Evolutionary conservation across 2,888 invertebrate genomes (phyloP).

Genomic region (Stegana nigrithorax): DNA sequence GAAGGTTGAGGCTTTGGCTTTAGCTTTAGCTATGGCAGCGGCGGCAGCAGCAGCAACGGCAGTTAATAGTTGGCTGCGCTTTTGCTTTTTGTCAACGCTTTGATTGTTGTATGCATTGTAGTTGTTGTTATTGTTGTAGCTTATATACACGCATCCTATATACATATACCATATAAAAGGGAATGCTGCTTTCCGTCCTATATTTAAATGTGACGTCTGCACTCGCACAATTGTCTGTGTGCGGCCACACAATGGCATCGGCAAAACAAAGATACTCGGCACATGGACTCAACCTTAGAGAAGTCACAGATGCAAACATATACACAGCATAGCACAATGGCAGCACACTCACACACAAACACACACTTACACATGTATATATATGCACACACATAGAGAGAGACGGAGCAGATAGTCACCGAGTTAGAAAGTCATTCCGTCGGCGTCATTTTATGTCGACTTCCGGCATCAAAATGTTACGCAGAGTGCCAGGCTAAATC

Average conservation of each 20-base stretch:
- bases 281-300: no score
- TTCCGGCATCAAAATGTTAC: conserved; percentile 28
- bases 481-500: conserved; percentile 57
- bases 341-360: no score
- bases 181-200: not conserved
- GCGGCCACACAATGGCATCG: not conserved
- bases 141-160: conserved; percentile 4
- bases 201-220: conserved; percentile 8
- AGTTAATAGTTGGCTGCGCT: conserved; percentile 18
- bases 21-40: no score
- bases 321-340: no score
- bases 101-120: no score
- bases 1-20: no score
- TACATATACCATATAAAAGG: not conserved
- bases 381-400: no score
- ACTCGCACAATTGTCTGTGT: not conserved
- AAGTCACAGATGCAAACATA: not conserved
- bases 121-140: conserved; percentile 23
- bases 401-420: not conserved
- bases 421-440: not conserved
- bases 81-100: no score
- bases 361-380: no score
- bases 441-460: not conserved
- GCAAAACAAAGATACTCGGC: not conserved
- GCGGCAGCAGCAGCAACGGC: not conserved